Evolutionary conservation across 2,797 vertebrate species (phyloP).

Genomic region (Parambassis ranga): DNA sequence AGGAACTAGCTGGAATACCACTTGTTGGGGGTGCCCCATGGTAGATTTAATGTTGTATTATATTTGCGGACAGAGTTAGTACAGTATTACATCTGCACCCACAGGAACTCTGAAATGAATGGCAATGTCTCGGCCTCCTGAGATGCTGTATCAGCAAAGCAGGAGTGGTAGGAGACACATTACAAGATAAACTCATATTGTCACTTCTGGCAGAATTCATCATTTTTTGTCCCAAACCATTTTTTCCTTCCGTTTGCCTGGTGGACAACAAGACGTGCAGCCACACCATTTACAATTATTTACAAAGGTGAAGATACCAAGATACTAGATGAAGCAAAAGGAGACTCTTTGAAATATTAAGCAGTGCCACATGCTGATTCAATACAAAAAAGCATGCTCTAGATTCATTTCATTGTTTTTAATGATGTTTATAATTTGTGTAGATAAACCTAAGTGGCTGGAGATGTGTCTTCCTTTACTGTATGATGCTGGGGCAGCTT

Average conservation of each 20-base stretch:
- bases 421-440: no score
- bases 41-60: constrained; percentile 21
- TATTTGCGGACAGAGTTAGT: constrained; percentile 29
- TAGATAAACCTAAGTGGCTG: background rate
- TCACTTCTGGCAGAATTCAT: constrained; percentile 59
- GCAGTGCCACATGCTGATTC: background rate
- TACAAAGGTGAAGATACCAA: constrained; percentile 3
- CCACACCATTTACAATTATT: constrained; percentile 22
- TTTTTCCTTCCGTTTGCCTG: constrained; percentile 48
- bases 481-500: background rate
- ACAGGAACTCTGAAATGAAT: constrained; percentile 52
- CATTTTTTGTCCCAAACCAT: constrained; percentile 36
- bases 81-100: constrained; percentile 17
- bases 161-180: constrained; percentile 37
- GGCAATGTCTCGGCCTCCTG: constrained; percentile 26
- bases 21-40: constrained; percentile 12
- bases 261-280: constrained; percentile 2
- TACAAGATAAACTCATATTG: constrained; percentile 60
- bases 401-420: no score
- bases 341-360: background rate
- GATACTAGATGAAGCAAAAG: background rate
- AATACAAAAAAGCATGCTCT: accelerated
- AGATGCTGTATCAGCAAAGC: constrained; percentile 57
- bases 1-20: background rate
- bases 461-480: background rate